Base-by-base conservation (phyloP, 2,113 vertebrate species). In the Lycocorax pyrrhopterus region DNA sequence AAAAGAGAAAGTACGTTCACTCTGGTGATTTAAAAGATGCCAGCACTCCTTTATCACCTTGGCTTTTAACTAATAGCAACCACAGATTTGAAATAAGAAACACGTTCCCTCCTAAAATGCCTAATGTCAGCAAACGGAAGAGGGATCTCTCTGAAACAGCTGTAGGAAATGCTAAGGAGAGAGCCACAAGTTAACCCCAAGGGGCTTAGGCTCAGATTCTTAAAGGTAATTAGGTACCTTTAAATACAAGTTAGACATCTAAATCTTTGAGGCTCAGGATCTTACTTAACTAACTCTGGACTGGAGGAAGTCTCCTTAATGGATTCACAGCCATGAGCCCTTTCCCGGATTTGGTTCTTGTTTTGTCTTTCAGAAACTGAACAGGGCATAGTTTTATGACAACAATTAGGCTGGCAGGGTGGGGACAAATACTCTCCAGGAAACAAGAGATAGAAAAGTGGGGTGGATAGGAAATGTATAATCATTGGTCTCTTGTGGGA, bases 181-280 rank as follows among this genome's bases (percentile, higher is more conserved):
- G 66, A 92, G 76, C 43, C 72, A 81, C 76, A 97, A 74, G 47
- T 82, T 93, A 97, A 92, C 84, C 74, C 84, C 76, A 44, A 68
- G 80, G 76, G 91, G 56, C 84, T 93, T 89, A 93, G 60, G 79
- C 88, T 96, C 86, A 94, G 76, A 90, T 89, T 88, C 87, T 97
- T 94, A 93, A 75, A 89, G 89, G 91, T 94, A 95, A 86, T 97
- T 96, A 94, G 94, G 86, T 86, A 55, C 76, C 90, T 93, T 95
- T 95, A 95, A 95, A 97, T 97, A 97, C 86, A 95, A 96, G 73
- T 96, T 94, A 91, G 89, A 90, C 87, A 82, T 79, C 53, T 96
- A 95, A 97, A 79, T 94, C 94, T 97, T 95, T 82, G 81, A 92
- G 81, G 84, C 84, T 96, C 93, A 84, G 77, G 74, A 27, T 93